Evolutionary conservation across 2,113 vertebrate species (phyloP).

Genomic region (Entelurus aequoreus): DNA sequence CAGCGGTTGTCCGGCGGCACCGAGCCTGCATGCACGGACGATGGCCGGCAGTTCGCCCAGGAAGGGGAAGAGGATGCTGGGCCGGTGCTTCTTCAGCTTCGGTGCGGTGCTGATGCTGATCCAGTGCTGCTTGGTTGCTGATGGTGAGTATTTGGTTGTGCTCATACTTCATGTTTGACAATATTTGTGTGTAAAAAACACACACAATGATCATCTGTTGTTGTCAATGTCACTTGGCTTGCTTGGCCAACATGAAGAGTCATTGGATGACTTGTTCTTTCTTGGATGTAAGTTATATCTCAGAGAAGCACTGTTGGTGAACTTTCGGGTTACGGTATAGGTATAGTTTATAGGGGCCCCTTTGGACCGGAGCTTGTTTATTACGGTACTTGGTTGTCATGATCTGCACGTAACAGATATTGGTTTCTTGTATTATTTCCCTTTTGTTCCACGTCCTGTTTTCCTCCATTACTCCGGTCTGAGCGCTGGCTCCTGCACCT

Average conservation of each 20-base stretch:
- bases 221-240: background rate
- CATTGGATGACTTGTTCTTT: background rate
- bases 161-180: conserved; percentile 8
- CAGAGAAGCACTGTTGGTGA: background rate
- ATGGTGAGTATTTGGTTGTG: conserved; percentile 57
- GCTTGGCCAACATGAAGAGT: too few relatives aligned
- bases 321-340: background rate
- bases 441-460: too few relatives aligned
- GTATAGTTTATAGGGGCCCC: too few relatives aligned
- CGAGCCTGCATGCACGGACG: conserved; percentile 38
- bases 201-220: background rate
- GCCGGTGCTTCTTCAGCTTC: conserved; percentile 53
- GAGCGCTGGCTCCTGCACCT: too few relatives aligned
- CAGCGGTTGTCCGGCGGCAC: conserved; percentile 28
- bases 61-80: conserved; percentile 49
- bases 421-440: too few relatives aligned
- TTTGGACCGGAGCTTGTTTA: too few relatives aligned
- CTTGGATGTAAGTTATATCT: background rate
- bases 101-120: conserved; percentile 65
- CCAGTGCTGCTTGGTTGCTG: conserved; percentile 58
- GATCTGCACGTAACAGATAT: too few relatives aligned
- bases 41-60: conserved; percentile 24
- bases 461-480: too few relatives aligned
- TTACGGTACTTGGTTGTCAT: too few relatives aligned
- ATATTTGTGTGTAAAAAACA: background rate